These are phyloP conservation scores for Lanius ludovicianus DNA, from an alignment of 2,113 vertebrate species.

Conservation along the genomic window DNA sequence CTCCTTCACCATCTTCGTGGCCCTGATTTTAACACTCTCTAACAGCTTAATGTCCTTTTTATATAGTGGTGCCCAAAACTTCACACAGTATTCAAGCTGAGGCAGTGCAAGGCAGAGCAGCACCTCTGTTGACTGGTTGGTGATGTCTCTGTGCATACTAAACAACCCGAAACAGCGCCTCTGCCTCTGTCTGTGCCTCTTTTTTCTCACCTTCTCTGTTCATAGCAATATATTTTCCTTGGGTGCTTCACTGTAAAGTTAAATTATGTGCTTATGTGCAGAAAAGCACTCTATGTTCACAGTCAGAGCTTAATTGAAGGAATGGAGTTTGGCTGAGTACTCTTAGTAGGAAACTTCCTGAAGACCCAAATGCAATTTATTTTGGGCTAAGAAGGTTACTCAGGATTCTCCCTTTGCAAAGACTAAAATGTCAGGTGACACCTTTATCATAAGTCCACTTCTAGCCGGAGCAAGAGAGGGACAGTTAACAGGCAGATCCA, in stretches of 20 bases:
- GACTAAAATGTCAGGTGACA: neutral
- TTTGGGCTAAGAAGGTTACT: neutral
- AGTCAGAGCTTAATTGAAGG: neutral
- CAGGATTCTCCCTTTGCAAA: neutral
- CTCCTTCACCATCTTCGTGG: neutral
- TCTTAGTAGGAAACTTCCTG: neutral
- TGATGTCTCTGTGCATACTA: neutral
- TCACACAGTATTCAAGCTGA: neutral
- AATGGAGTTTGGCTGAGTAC: neutral
- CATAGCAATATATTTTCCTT: neutral
- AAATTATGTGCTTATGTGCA: neutral
- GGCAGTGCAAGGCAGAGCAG: neutral
- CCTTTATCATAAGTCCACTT: neutral
- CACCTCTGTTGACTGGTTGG: accelerated
- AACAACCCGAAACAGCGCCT: neutral
- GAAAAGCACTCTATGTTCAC: neutral
- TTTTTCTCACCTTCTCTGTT: neutral
- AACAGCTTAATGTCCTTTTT: neutral
- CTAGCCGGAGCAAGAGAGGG: neutral
- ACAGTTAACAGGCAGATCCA: neutral
- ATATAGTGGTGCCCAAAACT: neutral
- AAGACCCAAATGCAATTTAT: neutral
- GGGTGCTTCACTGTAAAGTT: neutral
- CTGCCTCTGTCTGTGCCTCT: neutral
- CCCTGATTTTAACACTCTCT: neutral